Percentiles rank a stretch among this genome's conserved stretches.
Evolutionary conservation across 2,113 vertebrate species (phyloP).

Genomic region (Rhadina sibilatrix): DNA sequence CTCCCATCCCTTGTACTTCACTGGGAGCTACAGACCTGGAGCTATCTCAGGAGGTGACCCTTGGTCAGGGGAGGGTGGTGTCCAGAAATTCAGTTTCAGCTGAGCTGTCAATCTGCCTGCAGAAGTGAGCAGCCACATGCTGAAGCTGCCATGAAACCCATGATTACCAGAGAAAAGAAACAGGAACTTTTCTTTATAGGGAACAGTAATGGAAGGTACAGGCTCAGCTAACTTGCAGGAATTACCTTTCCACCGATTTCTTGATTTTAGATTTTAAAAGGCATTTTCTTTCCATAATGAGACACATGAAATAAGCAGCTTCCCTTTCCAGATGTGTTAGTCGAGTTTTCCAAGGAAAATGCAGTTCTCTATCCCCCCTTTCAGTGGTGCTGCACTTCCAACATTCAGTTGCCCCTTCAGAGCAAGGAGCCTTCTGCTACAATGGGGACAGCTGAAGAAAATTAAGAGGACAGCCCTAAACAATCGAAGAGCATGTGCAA

Average conservation of each 20-base stretch:
- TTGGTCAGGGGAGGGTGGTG: not conserved
- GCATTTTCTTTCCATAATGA: not conserved
- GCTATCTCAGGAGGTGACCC: not conserved
- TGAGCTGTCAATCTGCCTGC: not conserved
- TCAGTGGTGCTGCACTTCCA: not conserved
- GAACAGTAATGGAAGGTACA: not conserved
- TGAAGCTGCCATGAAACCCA: not conserved
- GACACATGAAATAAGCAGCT: not conserved
- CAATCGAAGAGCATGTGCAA: not conserved
- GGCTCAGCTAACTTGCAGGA: not conserved
- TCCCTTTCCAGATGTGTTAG: not conserved
- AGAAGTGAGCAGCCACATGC: not conserved
- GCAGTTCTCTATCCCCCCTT: fast-evolving
- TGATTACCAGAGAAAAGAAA: not conserved
- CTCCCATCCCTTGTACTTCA: not conserved
- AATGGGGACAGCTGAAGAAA: slow-evolving; percentile 1
- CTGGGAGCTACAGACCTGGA: not conserved
- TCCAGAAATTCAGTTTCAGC: not conserved
- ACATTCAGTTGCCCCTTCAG: not conserved
- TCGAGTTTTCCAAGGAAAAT: not conserved
- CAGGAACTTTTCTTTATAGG: not conserved
- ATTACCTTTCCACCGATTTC: not conserved
- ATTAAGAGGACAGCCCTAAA: not conserved
- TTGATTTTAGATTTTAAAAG: not conserved
- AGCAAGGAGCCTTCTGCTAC: not conserved